Conservation (phyloP, 1,140 invertebrate species). For the Orchesella cincta region DNA sequence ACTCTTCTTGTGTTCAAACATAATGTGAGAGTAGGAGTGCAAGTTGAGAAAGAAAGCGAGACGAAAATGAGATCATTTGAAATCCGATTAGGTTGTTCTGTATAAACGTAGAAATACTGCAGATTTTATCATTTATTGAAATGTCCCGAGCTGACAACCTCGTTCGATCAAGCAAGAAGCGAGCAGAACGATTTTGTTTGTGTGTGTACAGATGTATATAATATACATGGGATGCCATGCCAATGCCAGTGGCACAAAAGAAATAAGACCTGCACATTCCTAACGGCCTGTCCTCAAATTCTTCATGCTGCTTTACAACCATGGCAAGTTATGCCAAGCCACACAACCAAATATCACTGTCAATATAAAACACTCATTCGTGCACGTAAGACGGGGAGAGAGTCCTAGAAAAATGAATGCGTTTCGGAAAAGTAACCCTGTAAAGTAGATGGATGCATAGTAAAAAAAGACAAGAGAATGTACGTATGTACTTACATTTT, state of each 20-base stretch:
- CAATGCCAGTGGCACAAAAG: background rate
- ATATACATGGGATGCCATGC: background rate
- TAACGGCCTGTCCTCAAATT: background rate
- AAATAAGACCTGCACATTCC: background rate
- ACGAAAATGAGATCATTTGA: slow-evolving; percentile 4
- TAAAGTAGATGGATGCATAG: too few species aligned
- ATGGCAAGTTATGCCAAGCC: background rate
- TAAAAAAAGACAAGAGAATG: too few species aligned
- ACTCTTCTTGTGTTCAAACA: too few species aligned
- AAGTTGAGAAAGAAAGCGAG: background rate
- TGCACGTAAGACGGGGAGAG: background rate
- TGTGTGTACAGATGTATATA: background rate
- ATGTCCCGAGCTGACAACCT: background rate
- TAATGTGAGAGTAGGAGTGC: background rate
- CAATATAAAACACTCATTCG: slow-evolving; percentile 5
- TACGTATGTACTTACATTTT: too few species aligned
- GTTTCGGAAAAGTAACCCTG: too few species aligned
- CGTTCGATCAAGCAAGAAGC: background rate
- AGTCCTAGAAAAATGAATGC: background rate
- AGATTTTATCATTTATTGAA: slow-evolving; percentile 17
- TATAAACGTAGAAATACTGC: background rate
- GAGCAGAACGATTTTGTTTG: background rate
- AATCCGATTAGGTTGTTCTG: background rate
- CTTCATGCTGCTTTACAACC: background rate
- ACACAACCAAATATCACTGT: background rate